phyloP scores from a whole-genome alignment of 1,140 invertebrate species.

The Anoplophora glabripennis region DNA sequence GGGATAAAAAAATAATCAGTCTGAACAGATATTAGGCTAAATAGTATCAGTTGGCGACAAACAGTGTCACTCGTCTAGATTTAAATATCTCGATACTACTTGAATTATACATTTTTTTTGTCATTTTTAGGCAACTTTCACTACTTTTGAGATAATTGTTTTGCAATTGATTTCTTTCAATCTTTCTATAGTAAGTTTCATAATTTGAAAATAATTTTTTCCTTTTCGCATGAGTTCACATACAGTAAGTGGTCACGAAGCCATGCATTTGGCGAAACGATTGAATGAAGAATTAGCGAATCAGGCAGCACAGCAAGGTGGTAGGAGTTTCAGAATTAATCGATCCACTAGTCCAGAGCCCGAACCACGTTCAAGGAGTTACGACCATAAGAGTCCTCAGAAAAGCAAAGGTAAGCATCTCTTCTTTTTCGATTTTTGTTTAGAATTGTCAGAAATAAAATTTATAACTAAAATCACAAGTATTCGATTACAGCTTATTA shows the following conservation, averaged over 20 bases:
- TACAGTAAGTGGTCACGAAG: conserved; percentile 75
- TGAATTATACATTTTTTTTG: too few species aligned
- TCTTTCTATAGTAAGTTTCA: not conserved
- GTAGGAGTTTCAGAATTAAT: conserved; percentile 46
- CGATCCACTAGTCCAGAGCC: conserved; percentile 52
- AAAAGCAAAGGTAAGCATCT: conserved; percentile 54
- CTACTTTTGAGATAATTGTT: too few species aligned
- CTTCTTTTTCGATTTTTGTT: not conserved
- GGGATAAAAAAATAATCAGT: too few species aligned
- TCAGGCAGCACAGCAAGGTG: conserved; percentile 52
- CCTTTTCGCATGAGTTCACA: conserved; percentile 53
- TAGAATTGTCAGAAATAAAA: not conserved
- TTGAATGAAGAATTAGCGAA: conserved; percentile 68
- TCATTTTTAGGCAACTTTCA: too few species aligned
- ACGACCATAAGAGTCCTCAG: conserved; percentile 51
- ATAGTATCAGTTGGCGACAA: too few species aligned
- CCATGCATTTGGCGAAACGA: conserved; percentile 69
- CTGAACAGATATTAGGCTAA: too few species aligned
- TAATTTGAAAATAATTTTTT: not conserved
- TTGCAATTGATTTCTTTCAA: too few species aligned
- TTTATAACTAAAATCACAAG: conserved; percentile 8
- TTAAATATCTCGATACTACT: too few species aligned
- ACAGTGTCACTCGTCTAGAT: too few species aligned
- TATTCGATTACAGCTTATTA: not conserved
- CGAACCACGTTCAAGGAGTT: conserved; percentile 62